phyloP scores from a whole-genome alignment of 2,888 invertebrate species.

The Bruchidius siliquastri region DNA sequence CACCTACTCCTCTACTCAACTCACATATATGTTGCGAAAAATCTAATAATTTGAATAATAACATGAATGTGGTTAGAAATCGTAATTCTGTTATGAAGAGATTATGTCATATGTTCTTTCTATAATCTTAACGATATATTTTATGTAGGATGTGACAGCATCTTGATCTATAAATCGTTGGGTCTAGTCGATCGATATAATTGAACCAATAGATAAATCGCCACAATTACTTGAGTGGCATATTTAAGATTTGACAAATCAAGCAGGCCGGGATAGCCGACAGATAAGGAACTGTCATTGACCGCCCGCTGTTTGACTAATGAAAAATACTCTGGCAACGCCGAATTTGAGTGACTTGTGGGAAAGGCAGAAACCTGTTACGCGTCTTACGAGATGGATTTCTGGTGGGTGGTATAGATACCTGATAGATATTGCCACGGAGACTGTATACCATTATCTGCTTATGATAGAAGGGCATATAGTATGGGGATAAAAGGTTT shows the following conservation, averaged over 20 bases:
- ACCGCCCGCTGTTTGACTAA: slow-evolving; percentile 36
- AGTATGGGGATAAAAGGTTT: too few species aligned
- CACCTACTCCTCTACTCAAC: too few species aligned
- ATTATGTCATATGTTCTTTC: too few species aligned
- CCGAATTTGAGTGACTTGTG: slow-evolving; percentile 25
- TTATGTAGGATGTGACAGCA: too few species aligned
- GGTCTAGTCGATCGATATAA: slow-evolving; percentile 15
- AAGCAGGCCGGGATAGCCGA: slow-evolving; percentile 23
- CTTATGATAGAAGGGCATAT: background rate
- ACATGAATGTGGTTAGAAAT: too few species aligned
- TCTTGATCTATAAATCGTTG: background rate
- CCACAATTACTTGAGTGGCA: slow-evolving; percentile 30
- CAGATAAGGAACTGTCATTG: slow-evolving; percentile 34
- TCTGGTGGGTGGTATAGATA: background rate
- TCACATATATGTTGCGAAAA: too few species aligned
- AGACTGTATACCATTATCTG: background rate
- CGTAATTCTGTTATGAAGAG: too few species aligned
- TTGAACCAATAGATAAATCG: slow-evolving; percentile 27
- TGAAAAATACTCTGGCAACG: slow-evolving; percentile 23
- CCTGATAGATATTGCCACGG: background rate
- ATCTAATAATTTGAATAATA: too few species aligned
- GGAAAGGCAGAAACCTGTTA: slow-evolving; percentile 21
- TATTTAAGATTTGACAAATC: slow-evolving; percentile 35
- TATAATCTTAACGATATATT: too few species aligned
- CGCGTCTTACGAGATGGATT: background rate